A percentile compares a stretch with the other conserved stretches of the same genome.
These are phyloP conservation scores for Crotalus tigris DNA, from an alignment of 2,113 vertebrate genomes.

Conservation along the genomic window DNA sequence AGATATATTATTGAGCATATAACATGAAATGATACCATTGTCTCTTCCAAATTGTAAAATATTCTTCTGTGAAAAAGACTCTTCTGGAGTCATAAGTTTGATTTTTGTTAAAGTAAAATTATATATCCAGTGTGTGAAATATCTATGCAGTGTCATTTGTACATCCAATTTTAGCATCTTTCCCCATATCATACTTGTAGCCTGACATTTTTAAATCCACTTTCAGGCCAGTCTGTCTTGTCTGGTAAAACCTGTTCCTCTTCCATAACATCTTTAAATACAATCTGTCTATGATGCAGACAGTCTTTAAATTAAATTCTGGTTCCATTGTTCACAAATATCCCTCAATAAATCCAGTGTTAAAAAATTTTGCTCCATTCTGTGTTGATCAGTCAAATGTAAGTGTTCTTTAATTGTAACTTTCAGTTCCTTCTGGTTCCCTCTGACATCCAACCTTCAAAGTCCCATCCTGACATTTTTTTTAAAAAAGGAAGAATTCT, in stretches of 20 bases:
- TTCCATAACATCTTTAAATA: background rate
- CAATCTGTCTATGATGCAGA: background rate
- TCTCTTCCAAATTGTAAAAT: background rate
- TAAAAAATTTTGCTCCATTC: background rate
- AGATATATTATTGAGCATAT: background rate
- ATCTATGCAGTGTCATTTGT: background rate
- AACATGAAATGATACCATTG: background rate
- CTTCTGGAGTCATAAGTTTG: background rate
- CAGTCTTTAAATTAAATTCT: background rate
- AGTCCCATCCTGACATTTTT: background rate
- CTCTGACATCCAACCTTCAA: background rate
- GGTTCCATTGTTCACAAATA: background rate
- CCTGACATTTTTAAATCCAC: background rate
- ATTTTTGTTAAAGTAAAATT: background rate
- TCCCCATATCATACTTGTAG: background rate
- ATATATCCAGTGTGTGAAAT: background rate
- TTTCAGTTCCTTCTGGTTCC: background rate
- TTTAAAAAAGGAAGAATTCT: background rate
- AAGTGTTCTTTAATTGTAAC: background rate
- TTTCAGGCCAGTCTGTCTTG: background rate
- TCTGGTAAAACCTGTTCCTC: background rate
- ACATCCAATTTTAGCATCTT: background rate
- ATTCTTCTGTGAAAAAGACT: background rate
- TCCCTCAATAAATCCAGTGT: background rate
- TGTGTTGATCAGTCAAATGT: background rate